These are phyloP conservation scores for Hylyphantes graminicola DNA, from an alignment of 1,140 invertebrate species.

Conservation along the genomic window DNA sequence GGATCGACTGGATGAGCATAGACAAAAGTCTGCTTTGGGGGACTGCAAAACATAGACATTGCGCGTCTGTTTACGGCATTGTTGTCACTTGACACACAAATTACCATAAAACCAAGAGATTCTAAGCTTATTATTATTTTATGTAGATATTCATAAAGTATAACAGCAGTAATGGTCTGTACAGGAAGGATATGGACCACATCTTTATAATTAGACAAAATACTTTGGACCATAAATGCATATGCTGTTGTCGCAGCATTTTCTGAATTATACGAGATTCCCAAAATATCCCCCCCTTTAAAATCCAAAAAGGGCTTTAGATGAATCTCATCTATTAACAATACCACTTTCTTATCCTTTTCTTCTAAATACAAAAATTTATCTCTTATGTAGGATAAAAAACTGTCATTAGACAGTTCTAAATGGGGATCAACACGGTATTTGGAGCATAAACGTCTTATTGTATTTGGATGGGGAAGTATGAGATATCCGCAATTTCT, in stretches of 20 bases:
- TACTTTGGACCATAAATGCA: slow-evolving; percentile 61
- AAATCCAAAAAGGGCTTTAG: slow-evolving; percentile 61
- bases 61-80: slow-evolving; percentile 61
- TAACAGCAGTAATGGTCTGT: slow-evolving; percentile 43
- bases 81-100: slow-evolving; percentile 57
- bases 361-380: slow-evolving; percentile 1
- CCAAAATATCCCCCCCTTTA: slow-evolving; percentile 61
- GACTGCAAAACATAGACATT: slow-evolving; percentile 41
- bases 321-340: slow-evolving; percentile 26
- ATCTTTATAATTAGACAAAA: slow-evolving; percentile 53
- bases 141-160: slow-evolving; percentile 35
- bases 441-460: background rate
- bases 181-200: slow-evolving; percentile 61
- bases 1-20: slow-evolving; percentile 24
- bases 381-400: background rate
- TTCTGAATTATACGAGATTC: slow-evolving; percentile 47
- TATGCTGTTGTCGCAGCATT: slow-evolving; percentile 52
- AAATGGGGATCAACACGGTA: background rate
- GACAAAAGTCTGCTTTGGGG: slow-evolving; percentile 12
- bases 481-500: background rate
- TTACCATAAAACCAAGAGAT: background rate
- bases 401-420: too few species aligned
- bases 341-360: background rate
- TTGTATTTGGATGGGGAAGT: background rate
- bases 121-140: slow-evolving; percentile 55